A percentile compares a stretch with the other conserved stretches of the same genome.
Conservation (phyloP, 2,888 invertebrate genomes). For the Pedicia rivosa region DNA sequence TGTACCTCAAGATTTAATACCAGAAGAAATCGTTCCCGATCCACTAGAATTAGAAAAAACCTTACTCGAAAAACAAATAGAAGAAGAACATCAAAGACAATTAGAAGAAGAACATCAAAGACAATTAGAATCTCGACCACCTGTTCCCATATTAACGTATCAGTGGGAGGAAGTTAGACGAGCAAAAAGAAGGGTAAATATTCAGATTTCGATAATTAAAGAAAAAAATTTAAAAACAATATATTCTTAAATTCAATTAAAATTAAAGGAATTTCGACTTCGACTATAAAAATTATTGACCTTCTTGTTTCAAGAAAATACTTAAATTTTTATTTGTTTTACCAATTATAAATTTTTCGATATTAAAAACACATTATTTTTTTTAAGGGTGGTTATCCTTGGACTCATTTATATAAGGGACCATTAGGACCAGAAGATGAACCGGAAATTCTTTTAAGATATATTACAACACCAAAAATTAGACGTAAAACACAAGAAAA, state of each 20-base stretch:
- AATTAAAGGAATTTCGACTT: too few species aligned
- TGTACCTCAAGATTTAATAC: too few species aligned
- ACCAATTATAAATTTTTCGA: background rate
- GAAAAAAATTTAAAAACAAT: too few species aligned
- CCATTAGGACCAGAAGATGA: slow-evolving; percentile 34
- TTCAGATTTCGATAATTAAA: background rate
- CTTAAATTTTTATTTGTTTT: slow-evolving; percentile 1
- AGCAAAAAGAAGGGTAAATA: slow-evolving; percentile 40
- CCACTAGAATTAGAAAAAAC: slow-evolving; percentile 24
- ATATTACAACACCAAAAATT: slow-evolving; percentile 11
- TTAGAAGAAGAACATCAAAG: too few species aligned
- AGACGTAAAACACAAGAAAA: slow-evolving; percentile 26
- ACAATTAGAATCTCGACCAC: too few species aligned
- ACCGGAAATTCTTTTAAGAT: slow-evolving; percentile 27
- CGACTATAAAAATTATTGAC: too few species aligned
- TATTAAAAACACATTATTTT: too few species aligned
- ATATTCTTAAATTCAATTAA: too few species aligned
- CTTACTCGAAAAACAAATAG: slow-evolving; percentile 20
- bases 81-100: too few species aligned
- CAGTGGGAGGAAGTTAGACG: slow-evolving; percentile 65
- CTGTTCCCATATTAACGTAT: slow-evolving; percentile 59
- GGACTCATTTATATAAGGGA: slow-evolving; percentile 59
- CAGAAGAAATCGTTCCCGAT: slow-evolving; percentile 12
- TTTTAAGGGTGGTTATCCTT: slow-evolving; percentile 54
- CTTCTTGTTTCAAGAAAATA: too few species aligned